Percentiles rank a stretch among this genome's conserved stretches.
These are phyloP conservation scores for Morbakka virulenta DNA, from an alignment of 30 jellyfish, hydroid and myxozoan species.

Conservation along the genomic window DNA sequence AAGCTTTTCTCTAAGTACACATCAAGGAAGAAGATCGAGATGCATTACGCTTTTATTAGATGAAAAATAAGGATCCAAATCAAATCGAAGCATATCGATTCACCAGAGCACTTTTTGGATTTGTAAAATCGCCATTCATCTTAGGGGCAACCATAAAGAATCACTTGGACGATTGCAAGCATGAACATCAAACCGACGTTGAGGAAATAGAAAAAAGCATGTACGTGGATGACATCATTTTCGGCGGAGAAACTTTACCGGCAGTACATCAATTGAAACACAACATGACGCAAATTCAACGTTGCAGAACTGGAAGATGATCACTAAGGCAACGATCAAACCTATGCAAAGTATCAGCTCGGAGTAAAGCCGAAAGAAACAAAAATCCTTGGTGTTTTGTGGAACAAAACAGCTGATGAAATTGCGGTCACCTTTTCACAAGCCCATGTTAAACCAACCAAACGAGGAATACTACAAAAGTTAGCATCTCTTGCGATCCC, in stretches of 20 bases:
- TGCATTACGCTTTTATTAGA: conserved; percentile 17
- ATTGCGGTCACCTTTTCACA: conserved; percentile 46
- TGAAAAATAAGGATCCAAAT: too few relatives aligned
- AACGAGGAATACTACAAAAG: conserved; percentile 44
- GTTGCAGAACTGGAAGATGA: conserved; percentile 46
- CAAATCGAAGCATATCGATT: conserved; percentile 6
- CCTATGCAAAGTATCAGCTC: conserved; percentile 43
- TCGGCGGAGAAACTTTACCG: conserved; percentile 23
- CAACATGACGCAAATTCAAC: conserved; percentile 9
- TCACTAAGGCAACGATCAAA: conserved; percentile 2
- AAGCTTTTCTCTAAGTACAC: too few relatives aligned
- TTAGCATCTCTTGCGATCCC: conserved; percentile 59
- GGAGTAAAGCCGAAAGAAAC: conserved; percentile 60
- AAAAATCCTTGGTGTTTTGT: conserved; percentile 47
- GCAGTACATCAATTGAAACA: conserved; percentile 13
- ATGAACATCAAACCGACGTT: conserved; percentile 11
- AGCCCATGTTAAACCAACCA: conserved; percentile 16
- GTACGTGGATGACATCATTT: conserved; percentile 60
- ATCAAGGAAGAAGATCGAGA: conserved; percentile 36
- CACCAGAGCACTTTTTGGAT: conserved; percentile 53
- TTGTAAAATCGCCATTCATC: conserved; percentile 63
- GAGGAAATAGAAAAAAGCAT: conserved; percentile 32
- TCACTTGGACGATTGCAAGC: conserved; percentile 24
- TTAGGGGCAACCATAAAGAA: conserved; percentile 55
- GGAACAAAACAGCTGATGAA: conserved; percentile 50